Conservation (phyloP, 2,113 vertebrate genomes). For the Columbina picui region DNA sequence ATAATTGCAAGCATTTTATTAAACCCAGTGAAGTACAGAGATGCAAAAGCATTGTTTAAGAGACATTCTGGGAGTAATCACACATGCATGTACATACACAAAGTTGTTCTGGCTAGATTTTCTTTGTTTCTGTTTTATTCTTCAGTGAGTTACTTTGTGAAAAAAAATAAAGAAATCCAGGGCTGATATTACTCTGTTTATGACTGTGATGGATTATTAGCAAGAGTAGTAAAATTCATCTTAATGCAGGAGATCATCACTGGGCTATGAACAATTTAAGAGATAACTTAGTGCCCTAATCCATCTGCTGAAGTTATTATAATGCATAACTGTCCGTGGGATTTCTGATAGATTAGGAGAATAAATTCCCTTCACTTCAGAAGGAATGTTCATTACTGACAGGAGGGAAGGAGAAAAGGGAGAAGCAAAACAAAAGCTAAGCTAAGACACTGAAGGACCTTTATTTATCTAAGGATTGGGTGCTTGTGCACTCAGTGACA, state of each 20-base stretch:
- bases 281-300: not conserved
- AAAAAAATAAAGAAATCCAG: not conserved
- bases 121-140: not conserved
- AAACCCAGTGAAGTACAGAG: not conserved
- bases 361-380: not conserved
- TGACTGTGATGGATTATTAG: not conserved
- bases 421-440: not conserved
- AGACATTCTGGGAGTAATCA: not conserved
- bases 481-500: not conserved
- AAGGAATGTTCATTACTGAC: not conserved
- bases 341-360: not conserved
- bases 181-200: not conserved
- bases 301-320: not conserved
- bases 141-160: not conserved
- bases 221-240: not conserved
- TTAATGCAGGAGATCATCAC: not conserved
- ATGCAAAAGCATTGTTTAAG: not conserved
- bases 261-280: rapidly evolving
- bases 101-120: not conserved
- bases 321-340: not conserved
- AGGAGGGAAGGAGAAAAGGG: not conserved
- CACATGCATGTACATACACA: no score
- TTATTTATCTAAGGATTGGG: not conserved
- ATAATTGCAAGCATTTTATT: not conserved
- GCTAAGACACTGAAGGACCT: not conserved